Evolutionary conservation across 2,888 invertebrate species (phyloP).

Genomic region (Ditylenchus weischeri): DNA sequence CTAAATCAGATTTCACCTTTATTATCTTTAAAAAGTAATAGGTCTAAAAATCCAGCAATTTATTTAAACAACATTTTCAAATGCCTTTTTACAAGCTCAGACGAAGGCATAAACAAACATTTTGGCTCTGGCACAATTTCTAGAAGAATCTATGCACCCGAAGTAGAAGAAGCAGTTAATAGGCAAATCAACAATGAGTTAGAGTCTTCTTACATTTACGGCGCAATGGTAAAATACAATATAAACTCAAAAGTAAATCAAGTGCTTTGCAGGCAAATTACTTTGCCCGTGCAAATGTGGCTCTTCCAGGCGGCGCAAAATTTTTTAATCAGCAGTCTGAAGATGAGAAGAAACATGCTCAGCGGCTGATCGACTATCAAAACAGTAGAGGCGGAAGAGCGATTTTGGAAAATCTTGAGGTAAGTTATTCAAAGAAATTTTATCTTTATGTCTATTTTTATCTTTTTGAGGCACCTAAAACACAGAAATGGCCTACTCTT

Average conservation of each 20-base stretch:
- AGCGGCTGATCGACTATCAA: constrained; percentile 38
- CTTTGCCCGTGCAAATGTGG: constrained; percentile 31
- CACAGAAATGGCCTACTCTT: constrained; percentile 28
- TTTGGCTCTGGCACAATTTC: constrained; percentile 12
- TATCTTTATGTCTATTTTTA: neutral
- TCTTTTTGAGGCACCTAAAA: constrained; percentile 15
- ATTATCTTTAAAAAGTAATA: too few relatives aligned
- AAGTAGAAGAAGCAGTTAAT: constrained; percentile 28
- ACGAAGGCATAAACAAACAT: neutral
- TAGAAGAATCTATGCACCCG: constrained; percentile 33
- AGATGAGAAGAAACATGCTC: constrained; percentile 33
- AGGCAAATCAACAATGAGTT: constrained; percentile 33
- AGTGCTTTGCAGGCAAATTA: constrained; percentile 25
- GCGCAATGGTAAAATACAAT: constrained; percentile 28
- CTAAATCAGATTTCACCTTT: too few relatives aligned
- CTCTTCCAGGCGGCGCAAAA: constrained; percentile 31
- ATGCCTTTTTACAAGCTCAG: neutral
- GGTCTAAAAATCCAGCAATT: too few relatives aligned
- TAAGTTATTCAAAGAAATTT: neutral
- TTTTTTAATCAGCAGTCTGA: constrained; percentile 33
- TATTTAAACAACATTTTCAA: too few relatives aligned
- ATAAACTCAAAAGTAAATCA: neutral
- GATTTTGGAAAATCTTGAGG: constrained; percentile 10
- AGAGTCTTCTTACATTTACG: constrained; percentile 28
- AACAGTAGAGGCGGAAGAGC: constrained; percentile 34